Evolutionary conservation across 1,140 invertebrate genomes (phyloP).

Genomic region (Aleiodes sp.): DNA sequence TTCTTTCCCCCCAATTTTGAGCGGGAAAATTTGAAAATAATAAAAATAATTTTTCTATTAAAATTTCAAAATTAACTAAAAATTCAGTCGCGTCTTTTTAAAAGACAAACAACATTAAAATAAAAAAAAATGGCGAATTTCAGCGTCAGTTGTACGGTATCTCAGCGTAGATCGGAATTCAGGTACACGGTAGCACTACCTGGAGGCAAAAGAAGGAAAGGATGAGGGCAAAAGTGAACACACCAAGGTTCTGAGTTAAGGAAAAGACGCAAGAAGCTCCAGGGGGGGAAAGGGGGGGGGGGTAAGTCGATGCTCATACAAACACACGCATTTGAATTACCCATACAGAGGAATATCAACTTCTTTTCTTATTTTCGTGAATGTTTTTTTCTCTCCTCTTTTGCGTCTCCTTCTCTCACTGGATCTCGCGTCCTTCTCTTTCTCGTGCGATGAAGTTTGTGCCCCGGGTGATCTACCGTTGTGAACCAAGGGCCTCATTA

Average conservation of each 20-base stretch:
- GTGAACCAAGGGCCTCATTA: slow-evolving; percentile 64
- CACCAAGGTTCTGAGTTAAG: background rate
- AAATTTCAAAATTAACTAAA: no score
- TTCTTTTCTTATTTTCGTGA: background rate
- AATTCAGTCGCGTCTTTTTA: no score
- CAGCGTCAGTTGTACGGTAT: slow-evolving; percentile 43
- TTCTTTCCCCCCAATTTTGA: no score
- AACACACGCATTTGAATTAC: background rate
- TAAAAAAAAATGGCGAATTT: slow-evolving; percentile 25
- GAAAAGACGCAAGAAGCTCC: background rate
- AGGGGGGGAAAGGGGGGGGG: background rate
- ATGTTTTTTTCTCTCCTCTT: background rate
- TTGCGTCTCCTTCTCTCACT: background rate
- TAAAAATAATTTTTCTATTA: no score
- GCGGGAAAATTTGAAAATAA: no score
- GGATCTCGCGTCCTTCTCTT: background rate
- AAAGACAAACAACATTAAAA: no score
- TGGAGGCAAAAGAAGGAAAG: slow-evolving; percentile 49
- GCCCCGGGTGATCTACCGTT: slow-evolving; percentile 62
- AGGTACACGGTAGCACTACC: slow-evolving; percentile 65
- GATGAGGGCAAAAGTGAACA: slow-evolving; percentile 10
- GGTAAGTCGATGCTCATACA: slow-evolving; percentile 22
- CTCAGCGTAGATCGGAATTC: slow-evolving; percentile 64
- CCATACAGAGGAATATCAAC: background rate
- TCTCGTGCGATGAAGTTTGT: slow-evolving; percentile 1